Conservation (phyloP, 2,797 vertebrate species). For the Fistularia tabacaria region DNA sequence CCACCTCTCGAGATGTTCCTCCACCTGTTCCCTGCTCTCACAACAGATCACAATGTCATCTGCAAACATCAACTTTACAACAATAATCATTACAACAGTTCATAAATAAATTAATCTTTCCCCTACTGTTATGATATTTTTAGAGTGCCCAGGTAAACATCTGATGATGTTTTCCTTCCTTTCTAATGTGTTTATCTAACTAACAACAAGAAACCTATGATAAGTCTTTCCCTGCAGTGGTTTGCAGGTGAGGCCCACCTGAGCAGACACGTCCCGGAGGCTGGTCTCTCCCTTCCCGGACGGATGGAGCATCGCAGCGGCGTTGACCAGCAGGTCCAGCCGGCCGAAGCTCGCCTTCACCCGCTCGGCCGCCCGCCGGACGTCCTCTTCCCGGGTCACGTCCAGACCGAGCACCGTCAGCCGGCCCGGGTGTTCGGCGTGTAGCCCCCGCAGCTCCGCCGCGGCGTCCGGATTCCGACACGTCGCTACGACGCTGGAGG, state of each 20-base stretch:
- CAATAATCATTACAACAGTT: too few relatives aligned
- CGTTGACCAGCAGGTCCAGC: slow-evolving; percentile 72
- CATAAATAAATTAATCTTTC: too few relatives aligned
- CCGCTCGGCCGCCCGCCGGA: slow-evolving; percentile 50
- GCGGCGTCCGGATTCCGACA: slow-evolving; percentile 69
- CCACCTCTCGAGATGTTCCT: too few relatives aligned
- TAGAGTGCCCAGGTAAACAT: too few relatives aligned
- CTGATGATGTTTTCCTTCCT: too few relatives aligned
- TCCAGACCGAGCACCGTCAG: slow-evolving; percentile 68
- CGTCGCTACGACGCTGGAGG: slow-evolving; percentile 63
- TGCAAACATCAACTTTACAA: too few relatives aligned
- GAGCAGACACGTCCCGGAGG: slow-evolving; percentile 67
- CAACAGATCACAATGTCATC: too few relatives aligned
- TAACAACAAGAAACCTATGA: too few relatives aligned
- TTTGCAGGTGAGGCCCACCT: slow-evolving; percentile 40
- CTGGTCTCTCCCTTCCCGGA: slow-evolving; percentile 75
- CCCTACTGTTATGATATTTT: too few relatives aligned
- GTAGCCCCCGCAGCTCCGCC: slow-evolving; percentile 41
- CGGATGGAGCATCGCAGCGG: slow-evolving; percentile 72
- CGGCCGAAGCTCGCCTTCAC: slow-evolving; percentile 54
- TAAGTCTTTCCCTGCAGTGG: too few relatives aligned
- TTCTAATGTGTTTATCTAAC: too few relatives aligned
- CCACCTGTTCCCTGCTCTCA: too few relatives aligned
- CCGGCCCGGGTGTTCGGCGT: slow-evolving; percentile 39
- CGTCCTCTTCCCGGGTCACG: slow-evolving; percentile 64